Evolutionary conservation across 2,797 vertebrate genomes (phyloP), one percentile per base, ranked within the genome.

Genomic region (Pantherophis vulpinus): DNA sequence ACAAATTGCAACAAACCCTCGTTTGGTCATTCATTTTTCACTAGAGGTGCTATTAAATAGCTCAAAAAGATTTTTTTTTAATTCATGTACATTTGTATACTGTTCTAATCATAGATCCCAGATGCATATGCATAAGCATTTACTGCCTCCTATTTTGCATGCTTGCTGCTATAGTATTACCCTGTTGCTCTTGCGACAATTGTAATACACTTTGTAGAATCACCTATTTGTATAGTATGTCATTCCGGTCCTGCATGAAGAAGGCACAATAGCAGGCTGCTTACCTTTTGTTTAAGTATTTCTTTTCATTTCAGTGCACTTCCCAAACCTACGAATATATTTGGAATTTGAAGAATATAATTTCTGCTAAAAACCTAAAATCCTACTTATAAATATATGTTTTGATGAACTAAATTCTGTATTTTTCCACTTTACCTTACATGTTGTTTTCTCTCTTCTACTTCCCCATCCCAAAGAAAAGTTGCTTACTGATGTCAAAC

Each of bases 251-350:
- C 95, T 94, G 96, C 95, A 96, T 96, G 91, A 93, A 91, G 95
- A 95, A 96, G 95, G 96, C 96, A 97, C 96, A 97, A 96, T 90
- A 93, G 4, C 37, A 66, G 54, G 95, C 94, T 96, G 95, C 94
- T 63, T 91, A 93, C 91, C 95, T 94, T 94, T 97, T 94, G 93
- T 95, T 96, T 94, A 95, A 96, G 89, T 94, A 96, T 86, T 94
- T 83, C 93, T 95, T 97, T 83, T 94, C 92, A 94, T 95, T 96
- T 97, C 94, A 88, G 93, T 61, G 93, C 47, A 74, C 74, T 47
- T 47, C 37, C 18, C 37, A 83, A 42, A 95, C 94, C 95, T 95
- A 79, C 27, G 47, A 86, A 60, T 55, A 74, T 27, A 83, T 58
- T 92, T 16, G 32, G 14, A 23, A 51, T 54, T 42, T 32, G 74